Base-by-base conservation (phyloP, 1,140 invertebrate genomes). In the Neotoxoptera formosana region DNA sequence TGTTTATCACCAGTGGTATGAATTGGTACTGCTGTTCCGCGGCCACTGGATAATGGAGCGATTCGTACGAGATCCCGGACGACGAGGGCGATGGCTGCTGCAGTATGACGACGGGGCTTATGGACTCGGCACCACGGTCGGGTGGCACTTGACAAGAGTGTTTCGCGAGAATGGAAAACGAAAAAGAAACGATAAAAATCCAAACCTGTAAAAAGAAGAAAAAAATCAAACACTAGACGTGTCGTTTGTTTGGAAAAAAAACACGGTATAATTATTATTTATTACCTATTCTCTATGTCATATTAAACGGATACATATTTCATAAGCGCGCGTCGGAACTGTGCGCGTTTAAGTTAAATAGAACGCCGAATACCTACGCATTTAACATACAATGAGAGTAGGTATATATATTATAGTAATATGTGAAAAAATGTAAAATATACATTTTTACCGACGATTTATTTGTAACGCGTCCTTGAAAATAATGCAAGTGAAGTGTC, bases 381-480 rank as follows among this genome's bases (percentile, higher is more conserved):
- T n/a, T 76, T 34, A 7, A 76, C 4, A 34, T 76, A n/a, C 2
- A 76, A n/a, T 7, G 4, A 76, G n/a, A 76, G n/a, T n/a, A n/a
- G 21, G n/a, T 67, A n/a, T n/a, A n/a, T n/a, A n/a, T n/a, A n/a
- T 4, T 60, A 60, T 60, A 76, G 17, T n/a, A 6, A 21, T 53
- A 53, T 51, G 48, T 51, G 4, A 51, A 51, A 20, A 51, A 51
- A 51, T 51, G 45, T 51, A 89, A 4, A 51, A 0, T 48, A 51
- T 25, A 45, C 4, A 90, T 41, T 83, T 76, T 83, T 36, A 34
- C 53, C 4, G 56, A 90, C 30, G 23, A 36, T 60, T 60, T 91
- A 76, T 76, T n/a, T 91, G 14, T n/a, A 81, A 51, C 47, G 90
- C 47, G 90, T 91, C 90, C 90, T 91, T 91, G 90, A 91, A 81